phyloP scores from a whole-genome alignment of 2,888 invertebrate species.

The Drosophila diplacantha region DNA sequence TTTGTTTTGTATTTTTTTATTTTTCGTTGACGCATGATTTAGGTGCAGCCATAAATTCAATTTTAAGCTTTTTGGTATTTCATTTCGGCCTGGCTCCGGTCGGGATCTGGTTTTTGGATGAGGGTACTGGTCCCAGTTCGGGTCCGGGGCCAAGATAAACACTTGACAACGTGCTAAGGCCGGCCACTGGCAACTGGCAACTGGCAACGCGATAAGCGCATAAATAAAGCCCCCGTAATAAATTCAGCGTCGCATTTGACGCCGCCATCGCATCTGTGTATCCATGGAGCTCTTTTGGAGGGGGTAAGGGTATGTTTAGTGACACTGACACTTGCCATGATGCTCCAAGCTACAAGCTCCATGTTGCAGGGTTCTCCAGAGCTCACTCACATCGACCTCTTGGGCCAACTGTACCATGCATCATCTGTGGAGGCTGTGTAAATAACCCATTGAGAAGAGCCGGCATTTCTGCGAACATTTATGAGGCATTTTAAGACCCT shows the following conservation, averaged over 20 bases:
- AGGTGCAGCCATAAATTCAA: conserved; percentile 72
- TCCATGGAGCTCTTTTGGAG: conserved; percentile 9
- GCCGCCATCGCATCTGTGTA: conserved; percentile 39
- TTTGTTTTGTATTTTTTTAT: conserved; percentile 18
- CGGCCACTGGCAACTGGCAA: conserved; percentile 24
- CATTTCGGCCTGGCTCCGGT: conserved; percentile 48
- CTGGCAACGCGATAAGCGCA: conserved; percentile 58
- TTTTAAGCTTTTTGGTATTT: conserved; percentile 68
- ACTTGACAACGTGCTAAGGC: conserved; percentile 74
- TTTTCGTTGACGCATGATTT: conserved; percentile 64
- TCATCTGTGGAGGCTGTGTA: conserved; percentile 4
- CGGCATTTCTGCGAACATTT: conserved; percentile 3
- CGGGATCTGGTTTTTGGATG: conserved; percentile 35
- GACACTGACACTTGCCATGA: conserved; percentile 19
- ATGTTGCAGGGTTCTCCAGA: conserved; percentile 12
- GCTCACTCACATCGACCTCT: conserved; percentile 23
- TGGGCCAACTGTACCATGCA: conserved; percentile 29
- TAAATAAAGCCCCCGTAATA: conserved; percentile 62
- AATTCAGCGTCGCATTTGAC: conserved; percentile 66
- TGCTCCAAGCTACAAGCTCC: conserved; percentile 6
- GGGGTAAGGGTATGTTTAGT: background rate
- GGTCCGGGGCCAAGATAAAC: conserved; percentile 61
- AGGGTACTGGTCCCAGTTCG: conserved; percentile 15
- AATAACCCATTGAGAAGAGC: conserved; percentile 1
- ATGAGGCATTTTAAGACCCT: background rate